Evolutionary conservation across 2,888 invertebrate genomes (phyloP).

Genomic region (Chaitophorus viminalis): DNA sequence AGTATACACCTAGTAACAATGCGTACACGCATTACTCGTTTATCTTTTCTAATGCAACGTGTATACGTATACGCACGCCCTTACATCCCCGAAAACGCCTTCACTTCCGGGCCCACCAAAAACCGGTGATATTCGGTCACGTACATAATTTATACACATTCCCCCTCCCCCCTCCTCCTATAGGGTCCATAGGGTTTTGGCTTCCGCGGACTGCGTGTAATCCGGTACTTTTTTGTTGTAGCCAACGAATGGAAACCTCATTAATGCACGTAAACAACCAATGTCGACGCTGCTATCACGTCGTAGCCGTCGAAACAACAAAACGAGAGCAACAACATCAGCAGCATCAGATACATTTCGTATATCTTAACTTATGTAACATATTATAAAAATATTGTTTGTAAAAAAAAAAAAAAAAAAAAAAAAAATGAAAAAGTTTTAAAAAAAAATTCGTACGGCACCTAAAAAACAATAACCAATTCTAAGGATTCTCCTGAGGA

Average conservation of each 20-base stretch:
- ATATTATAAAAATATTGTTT: too few relatives aligned
- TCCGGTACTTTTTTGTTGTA: conserved; percentile 66
- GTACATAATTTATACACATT: not conserved
- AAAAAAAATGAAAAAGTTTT: not conserved
- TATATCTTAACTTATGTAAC: too few relatives aligned
- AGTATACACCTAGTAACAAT: not conserved
- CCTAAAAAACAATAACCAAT: not conserved
- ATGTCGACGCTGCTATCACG: not conserved
- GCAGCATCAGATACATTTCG: too few relatives aligned
- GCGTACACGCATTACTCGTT: not conserved
- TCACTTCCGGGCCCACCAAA: not conserved
- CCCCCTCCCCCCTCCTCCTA: not conserved
- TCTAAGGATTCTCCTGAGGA: not conserved
- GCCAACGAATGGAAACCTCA: conserved; percentile 91
- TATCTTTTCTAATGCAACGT: not conserved
- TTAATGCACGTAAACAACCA: conserved; percentile 66
- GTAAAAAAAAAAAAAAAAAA: too few relatives aligned
- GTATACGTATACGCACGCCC: not conserved
- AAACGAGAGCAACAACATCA: too few relatives aligned
- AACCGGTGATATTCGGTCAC: not conserved
- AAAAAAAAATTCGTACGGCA: not conserved
- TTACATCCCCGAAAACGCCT: not conserved
- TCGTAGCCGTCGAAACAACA: not conserved
- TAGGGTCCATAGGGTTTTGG: not conserved
- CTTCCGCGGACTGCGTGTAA: not conserved